Evolutionary conservation across 2,888 invertebrate genomes (phyloP).

Genomic region (Folsomia manolachei): DNA sequence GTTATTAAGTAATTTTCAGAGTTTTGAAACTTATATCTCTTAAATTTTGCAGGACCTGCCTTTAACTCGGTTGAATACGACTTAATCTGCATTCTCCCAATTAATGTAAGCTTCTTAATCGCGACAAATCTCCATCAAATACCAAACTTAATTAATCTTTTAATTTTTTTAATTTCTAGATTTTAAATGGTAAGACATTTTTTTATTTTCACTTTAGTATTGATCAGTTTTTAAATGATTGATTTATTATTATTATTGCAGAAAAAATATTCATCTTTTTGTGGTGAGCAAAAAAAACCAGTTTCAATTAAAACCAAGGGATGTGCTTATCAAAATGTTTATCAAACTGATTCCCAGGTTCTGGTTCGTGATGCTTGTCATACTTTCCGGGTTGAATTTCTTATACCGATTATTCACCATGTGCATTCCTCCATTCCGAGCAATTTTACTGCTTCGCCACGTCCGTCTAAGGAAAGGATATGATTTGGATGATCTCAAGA

Average conservation of each 20-base stretch:
- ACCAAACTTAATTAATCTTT: too few relatives aligned
- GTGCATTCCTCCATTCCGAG: slow-evolving; percentile 30
- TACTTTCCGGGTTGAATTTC: slow-evolving; percentile 26
- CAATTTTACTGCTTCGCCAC: slow-evolving; percentile 22
- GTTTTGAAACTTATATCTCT: not conserved
- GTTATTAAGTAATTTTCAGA: not conserved
- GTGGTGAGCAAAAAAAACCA: slow-evolving; percentile 18
- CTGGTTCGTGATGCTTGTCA: slow-evolving; percentile 24
- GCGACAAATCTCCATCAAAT: too few relatives aligned
- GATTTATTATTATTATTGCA: slow-evolving; percentile 15
- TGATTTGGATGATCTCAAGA: not conserved
- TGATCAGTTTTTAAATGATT: not conserved
- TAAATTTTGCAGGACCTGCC: slow-evolving; percentile 27
- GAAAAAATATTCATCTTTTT: slow-evolving; percentile 34
- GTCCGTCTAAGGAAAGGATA: slow-evolving; percentile 9
- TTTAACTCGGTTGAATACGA: slow-evolving; percentile 40
- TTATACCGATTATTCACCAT: slow-evolving; percentile 30
- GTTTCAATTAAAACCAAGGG: not conserved
- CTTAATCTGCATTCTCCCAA: slow-evolving; percentile 30
- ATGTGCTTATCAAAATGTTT: too few relatives aligned
- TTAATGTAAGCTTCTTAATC: slow-evolving; percentile 18
- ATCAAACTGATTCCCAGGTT: not conserved
- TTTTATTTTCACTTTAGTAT: too few relatives aligned
- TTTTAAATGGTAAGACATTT: too few relatives aligned
- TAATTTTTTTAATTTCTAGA: too few relatives aligned